Base-by-base conservation (phyloP, 2,888 invertebrate genomes). In the Drosophila antonietae region DNA sequence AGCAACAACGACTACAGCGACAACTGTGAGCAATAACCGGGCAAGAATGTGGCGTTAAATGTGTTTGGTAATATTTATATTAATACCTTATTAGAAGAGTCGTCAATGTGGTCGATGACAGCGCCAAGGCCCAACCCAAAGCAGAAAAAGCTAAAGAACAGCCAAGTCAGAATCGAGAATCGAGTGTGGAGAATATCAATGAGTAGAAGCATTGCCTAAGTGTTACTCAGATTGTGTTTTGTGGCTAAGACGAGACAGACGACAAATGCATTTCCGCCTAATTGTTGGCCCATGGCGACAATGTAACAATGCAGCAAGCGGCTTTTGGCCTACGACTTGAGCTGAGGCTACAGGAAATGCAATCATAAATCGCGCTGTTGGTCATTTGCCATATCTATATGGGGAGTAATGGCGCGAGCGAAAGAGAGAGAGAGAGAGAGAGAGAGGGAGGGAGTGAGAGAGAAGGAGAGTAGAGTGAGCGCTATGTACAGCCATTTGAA, bases 51-150 rank as follows among this genome's bases (percentile, higher is more conserved):
- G 59, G 60, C 78, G 65, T 64, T 63, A 72, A 66, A 66, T 68
- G 73, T 78, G 75, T 69, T 80, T 69, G 85, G 70, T 75, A 83
- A 76, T 55, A 55, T 77, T 85, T 83, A 76, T 88, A 86, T 85
- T 90, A 86, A 89, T 86, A 78, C 83, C 90, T 83, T 90, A 86
- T 86, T 89, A 89, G 89, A 88, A 72, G 88, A 73, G 68, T 62
- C 67, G 53, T 52, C 58, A 60, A 56, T 66, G 65, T 76, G 65
- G 66, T 37, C 70, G 60, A 58, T 75, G 75, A 75, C 76, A 74
- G 58, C 44, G 37, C 37, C 31, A 39, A 60, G 44, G 57, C 57
- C 56, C 41, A 57, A 20, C 56, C 56, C 55, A 52, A 64, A 57
- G 57, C 57, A 43, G 14, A 57, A 15, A 31, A 57, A 15, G 31